Conservation (phyloP, 2,888 invertebrate species). For the Pycnomerus fuliginosus region DNA sequence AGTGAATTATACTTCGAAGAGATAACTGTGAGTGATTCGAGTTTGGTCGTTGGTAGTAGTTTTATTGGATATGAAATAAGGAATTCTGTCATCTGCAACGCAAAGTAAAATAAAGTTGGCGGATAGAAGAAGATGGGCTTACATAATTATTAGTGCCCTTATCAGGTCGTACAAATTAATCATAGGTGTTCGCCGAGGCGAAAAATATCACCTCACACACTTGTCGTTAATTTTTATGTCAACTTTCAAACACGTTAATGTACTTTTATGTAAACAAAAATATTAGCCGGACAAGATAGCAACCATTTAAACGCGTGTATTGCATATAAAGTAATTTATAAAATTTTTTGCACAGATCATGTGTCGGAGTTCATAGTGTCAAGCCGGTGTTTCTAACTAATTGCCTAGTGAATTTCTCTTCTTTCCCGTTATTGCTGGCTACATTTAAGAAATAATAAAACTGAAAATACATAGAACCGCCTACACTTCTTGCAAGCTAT, state of each 20-base stretch:
- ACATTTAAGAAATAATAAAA: slow-evolving; percentile 1
- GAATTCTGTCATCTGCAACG: too few relatives aligned
- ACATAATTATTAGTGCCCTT: slow-evolving; percentile 32
- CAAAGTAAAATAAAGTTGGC: too few relatives aligned
- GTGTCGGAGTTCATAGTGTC: slow-evolving; percentile 43
- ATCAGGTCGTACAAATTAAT: slow-evolving; percentile 47
- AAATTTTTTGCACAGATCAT: slow-evolving; percentile 27
- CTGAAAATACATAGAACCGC: slow-evolving; percentile 5
- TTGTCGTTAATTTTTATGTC: slow-evolving; percentile 46
- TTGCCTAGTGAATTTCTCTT: slow-evolving; percentile 26
- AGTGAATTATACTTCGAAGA: too few relatives aligned
- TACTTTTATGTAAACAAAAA: slow-evolving; percentile 47
- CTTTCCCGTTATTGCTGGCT: slow-evolving; percentile 12
- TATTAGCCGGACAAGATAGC: slow-evolving; percentile 46
- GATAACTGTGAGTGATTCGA: too few relatives aligned
- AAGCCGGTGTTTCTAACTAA: slow-evolving; percentile 42
- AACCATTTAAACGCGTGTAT: slow-evolving; percentile 45
- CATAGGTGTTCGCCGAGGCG: slow-evolving; percentile 48
- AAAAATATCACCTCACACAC: slow-evolving; percentile 47
- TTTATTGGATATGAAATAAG: too few relatives aligned
- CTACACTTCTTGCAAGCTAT: slow-evolving; percentile 7
- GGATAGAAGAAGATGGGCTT: too few relatives aligned
- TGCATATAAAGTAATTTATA: slow-evolving; percentile 47
- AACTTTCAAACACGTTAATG: slow-evolving; percentile 47
- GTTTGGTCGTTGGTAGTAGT: too few relatives aligned